Evolutionary conservation across 2,797 vertebrate species (phyloP).

Genomic region (Labeo calbasu): DNA sequence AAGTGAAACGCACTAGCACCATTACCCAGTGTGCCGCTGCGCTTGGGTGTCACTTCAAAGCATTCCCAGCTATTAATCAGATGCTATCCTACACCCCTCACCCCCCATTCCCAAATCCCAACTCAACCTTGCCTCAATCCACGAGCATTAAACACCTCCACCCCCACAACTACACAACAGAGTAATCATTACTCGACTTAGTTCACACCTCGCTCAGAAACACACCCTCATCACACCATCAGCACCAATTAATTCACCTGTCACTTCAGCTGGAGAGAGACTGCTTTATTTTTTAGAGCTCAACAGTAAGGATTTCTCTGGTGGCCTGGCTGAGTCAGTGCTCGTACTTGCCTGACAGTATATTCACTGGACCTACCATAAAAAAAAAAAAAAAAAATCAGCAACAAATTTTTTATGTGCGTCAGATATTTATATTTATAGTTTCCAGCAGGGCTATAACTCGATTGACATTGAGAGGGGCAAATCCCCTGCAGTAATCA

Average conservation of each 20-base stretch:
- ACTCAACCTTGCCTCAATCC: slow-evolving; percentile 62
- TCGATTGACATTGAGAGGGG: background rate
- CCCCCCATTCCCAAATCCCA: slow-evolving; percentile 59
- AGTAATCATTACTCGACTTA: slow-evolving; percentile 74
- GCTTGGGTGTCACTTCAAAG: slow-evolving; percentile 80
- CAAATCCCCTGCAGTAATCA: background rate
- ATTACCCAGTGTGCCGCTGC: slow-evolving; percentile 69
- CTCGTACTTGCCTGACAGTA: background rate
- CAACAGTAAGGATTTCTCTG: background rate
- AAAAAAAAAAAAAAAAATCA: background rate
- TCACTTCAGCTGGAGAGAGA: slow-evolving; percentile 59
- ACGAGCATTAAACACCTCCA: slow-evolving; percentile 37
- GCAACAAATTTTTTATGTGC: background rate
- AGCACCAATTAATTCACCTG: slow-evolving; percentile 75
- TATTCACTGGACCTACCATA: background rate
- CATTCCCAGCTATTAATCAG: slow-evolving; percentile 78
- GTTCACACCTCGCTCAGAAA: slow-evolving; percentile 68
- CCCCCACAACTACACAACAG: slow-evolving; percentile 75
- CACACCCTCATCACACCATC: slow-evolving; percentile 71
- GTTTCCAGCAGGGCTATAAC: background rate
- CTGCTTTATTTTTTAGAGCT: slow-evolving; percentile 11
- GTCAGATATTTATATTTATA: slow-evolving; percentile 20
- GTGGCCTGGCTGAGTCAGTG: background rate
- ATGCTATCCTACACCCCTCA: slow-evolving; percentile 67
- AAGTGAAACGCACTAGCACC: slow-evolving; percentile 65